Base-by-base conservation (phyloP, 2,113 vertebrate genomes). In the Romanogobio albipinnatus region DNA sequence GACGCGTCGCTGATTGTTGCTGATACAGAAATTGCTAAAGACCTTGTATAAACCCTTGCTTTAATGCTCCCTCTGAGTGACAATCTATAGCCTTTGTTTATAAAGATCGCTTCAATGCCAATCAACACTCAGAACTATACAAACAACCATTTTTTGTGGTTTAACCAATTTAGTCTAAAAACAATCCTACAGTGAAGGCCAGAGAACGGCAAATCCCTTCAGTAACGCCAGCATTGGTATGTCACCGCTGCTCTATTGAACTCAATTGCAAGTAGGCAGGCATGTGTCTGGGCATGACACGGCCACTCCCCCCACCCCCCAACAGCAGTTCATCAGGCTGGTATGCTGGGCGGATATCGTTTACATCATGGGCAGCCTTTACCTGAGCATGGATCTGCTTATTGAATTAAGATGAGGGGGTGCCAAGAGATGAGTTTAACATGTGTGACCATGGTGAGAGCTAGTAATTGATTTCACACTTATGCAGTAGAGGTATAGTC, bases 351-450 rank as follows among this genome's bases (percentile, higher is more conserved):
- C 83, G 10, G 87, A 89, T 90, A 84, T 87, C 85, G 89, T 85
- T 92, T 92, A 93, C 91, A 93, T 94, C 93, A 92, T 85, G 86
- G 91, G 84, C 90, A 85, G 84, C 87, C 84, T 89, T 83, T 70
- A 86, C 89, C 89, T 90, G 86, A 13, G 62, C 47, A 19, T 85
- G 82, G 49, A 91, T 91, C 91, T 93, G 92, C 90, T 93, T 91
- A 91, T 90, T 92, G 93, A 92, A 93, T 92, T 92, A 91, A 91
- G 89, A 93, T 92, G 91, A 93, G 88, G 82, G 89, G 92, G 89
- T 86, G 91, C 90, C 84, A 92, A 92, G 88, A 93, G 92, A 94
- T 91, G 92, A 93, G 91, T 93, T 92, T 93, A 93, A 88, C 93
- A 92, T 91, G 90, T 93, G 92, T 45, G 90, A 87, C 82, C 90